Evolutionary conservation across 1,140 invertebrate genomes (phyloP), one percentile per base, ranked within the genome.

Genomic region (Drosophila varians): DNA sequence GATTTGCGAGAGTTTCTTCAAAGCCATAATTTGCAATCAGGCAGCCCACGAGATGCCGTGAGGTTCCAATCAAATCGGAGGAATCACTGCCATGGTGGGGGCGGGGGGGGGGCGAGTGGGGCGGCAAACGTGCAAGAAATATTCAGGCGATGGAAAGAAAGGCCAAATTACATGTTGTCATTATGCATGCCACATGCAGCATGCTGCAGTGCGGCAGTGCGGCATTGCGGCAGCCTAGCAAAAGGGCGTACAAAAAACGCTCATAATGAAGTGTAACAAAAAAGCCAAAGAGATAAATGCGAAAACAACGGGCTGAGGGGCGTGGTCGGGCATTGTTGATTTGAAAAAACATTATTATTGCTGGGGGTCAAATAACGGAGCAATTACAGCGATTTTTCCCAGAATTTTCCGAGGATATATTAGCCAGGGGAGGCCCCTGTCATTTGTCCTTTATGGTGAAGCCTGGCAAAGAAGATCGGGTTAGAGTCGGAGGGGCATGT

Each of bases 131-230:
- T 71, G 64, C 64, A 25, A 66, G 66, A 80, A 82, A 73, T 66
- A 56, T 66, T 61, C 54, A 69, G 74, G 19, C 16, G 57, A 21
- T 43, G 57, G 57, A 80, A 86, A 86, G 82, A 84, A 84, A 84
- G 76, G 75, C 76, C 75, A 86, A 84, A 83, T 83, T 86, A 74
- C 66, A 84, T 53, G 80, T 75, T 83, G 78, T 77, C 78, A 83
- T 77, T 83, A 83, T 83, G 75, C 71, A 79, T 74, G 52, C 48
- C 61, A 58, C 61, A 57, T 56, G 58, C 43, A 28, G 47, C 66
- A 48, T n/a, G n/a, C n/a, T n/a, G n/a, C n/a, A n/a, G n/a, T n/a
- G n/a, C n/a, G n/a, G n/a, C n/a, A n/a, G n/a, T n/a, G n/a, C n/a
- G n/a, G n/a, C n/a, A 21, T 21, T 21, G 21, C 4, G 21, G 21